phyloP scores from a whole-genome alignment of 1,140 invertebrate species.

The Scaptomyza hsui region DNA sequence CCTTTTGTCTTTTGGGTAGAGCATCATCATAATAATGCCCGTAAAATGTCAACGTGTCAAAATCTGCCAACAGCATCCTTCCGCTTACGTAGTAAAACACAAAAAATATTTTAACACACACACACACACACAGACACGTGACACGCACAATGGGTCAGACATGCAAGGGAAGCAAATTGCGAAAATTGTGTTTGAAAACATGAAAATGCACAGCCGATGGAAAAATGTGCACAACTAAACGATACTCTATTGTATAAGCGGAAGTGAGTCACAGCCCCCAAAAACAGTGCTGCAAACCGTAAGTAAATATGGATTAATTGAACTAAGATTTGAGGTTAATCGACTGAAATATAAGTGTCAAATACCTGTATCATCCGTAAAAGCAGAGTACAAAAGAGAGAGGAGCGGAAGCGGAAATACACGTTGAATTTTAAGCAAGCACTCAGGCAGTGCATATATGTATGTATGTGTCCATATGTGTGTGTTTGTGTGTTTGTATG shows the following conservation, averaged over 20 bases:
- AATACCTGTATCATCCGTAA: background rate
- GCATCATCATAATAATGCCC: slow-evolving; percentile 40
- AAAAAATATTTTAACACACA: slow-evolving; percentile 54
- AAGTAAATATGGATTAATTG: too few relatives aligned
- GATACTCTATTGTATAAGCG: background rate
- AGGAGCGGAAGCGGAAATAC: slow-evolving; percentile 51
- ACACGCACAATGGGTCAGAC: slow-evolving; percentile 7
- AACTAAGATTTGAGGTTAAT: background rate
- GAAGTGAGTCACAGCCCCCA: too few relatives aligned
- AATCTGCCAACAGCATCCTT: slow-evolving; percentile 63
- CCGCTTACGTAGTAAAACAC: slow-evolving; percentile 51
- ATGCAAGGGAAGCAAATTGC: slow-evolving; percentile 15
- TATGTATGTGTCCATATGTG: slow-evolving; percentile 11
- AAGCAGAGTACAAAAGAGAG: slow-evolving; percentile 7
- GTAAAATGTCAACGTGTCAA: slow-evolving; percentile 66
- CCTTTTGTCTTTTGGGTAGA: background rate
- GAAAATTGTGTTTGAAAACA: slow-evolving; percentile 46
- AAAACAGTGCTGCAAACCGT: too few relatives aligned
- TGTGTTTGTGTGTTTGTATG: slow-evolving; percentile 17
- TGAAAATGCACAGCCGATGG: slow-evolving; percentile 32
- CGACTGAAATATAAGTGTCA: background rate
- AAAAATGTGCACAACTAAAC: background rate
- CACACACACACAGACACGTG: slow-evolving; percentile 22
- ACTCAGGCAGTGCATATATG: slow-evolving; percentile 4
- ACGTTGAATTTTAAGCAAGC: slow-evolving; percentile 16